Conservation (phyloP, 2,888 invertebrate species). For the Diaphora mendica region DNA sequence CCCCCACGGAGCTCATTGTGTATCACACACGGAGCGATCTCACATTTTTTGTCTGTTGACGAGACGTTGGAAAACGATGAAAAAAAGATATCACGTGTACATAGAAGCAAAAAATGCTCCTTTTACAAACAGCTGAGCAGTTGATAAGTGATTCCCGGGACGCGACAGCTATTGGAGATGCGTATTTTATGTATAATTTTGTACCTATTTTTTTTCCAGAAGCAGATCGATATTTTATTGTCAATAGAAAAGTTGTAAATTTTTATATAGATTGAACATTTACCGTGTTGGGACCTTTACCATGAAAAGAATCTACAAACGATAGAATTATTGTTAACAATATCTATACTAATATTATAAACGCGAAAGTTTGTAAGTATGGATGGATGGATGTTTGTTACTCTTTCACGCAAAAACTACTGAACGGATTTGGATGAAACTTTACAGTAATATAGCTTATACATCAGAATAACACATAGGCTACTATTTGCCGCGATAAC, state of each 20-base stretch:
- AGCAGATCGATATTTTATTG: neutral
- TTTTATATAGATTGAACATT: neutral
- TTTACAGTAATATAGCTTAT: no score
- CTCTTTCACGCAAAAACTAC: no score
- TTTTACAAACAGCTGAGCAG: conserved; percentile 77
- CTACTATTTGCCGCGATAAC: no score
- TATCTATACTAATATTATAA: no score
- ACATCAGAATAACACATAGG: no score
- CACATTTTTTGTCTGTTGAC: conserved; percentile 71
- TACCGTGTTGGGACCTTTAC: neutral
- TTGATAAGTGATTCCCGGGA: conserved; percentile 53
- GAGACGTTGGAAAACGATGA: conserved; percentile 54
- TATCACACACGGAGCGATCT: conserved; percentile 73
- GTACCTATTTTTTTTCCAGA: neutral
- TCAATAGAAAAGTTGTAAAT: neutral
- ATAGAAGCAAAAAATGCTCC: conserved; percentile 61
- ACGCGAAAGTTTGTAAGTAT: no score
- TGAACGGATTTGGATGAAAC: no score
- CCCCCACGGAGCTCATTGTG: conserved; percentile 71
- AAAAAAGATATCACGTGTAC: conserved; percentile 68
- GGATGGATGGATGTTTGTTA: no score
- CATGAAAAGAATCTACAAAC: no score
- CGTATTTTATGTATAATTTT: neutral
- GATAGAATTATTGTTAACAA: no score
- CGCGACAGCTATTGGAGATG: conserved; percentile 29